phyloP scores from a whole-genome alignment of 2,113 vertebrate genomes.

The Hippolais icterina region DNA sequence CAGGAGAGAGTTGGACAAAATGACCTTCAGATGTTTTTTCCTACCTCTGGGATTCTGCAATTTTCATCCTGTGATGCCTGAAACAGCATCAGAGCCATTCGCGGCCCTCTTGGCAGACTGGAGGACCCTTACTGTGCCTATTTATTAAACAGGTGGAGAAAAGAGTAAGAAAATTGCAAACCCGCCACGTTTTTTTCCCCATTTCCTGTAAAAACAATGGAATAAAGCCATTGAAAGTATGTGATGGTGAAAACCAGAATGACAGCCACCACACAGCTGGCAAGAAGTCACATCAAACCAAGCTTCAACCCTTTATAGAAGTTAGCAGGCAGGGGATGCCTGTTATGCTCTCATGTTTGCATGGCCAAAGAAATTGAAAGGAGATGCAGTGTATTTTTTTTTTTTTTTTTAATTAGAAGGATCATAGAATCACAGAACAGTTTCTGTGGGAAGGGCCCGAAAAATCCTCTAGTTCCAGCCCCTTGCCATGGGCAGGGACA shows the following conservation, averaged over 20 bases:
- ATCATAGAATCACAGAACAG: background rate
- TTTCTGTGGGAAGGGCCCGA: background rate
- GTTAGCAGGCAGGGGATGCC: background rate
- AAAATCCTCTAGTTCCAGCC: background rate
- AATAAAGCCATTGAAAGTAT: background rate
- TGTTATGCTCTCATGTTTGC: background rate
- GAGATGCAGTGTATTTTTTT: accelerated
- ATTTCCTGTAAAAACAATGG: background rate
- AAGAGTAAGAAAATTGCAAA: background rate
- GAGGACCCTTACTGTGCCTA: background rate
- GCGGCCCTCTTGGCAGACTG: background rate
- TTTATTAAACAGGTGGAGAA: background rate
- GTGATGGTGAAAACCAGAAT: background rate
- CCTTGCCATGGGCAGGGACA: background rate
- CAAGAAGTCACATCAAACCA: background rate
- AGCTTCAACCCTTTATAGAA: background rate
- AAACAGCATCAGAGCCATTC: background rate
- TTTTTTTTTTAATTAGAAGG: background rate
- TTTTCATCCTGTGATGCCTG: background rate
- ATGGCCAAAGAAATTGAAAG: background rate
- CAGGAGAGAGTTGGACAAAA: background rate
- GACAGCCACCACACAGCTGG: background rate
- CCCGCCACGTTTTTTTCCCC: background rate
- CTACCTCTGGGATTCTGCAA: background rate
- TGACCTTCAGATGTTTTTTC: background rate